phyloP scores from a whole-genome alignment of 2,113 vertebrate genomes.

The Menura novaehollandiae region DNA sequence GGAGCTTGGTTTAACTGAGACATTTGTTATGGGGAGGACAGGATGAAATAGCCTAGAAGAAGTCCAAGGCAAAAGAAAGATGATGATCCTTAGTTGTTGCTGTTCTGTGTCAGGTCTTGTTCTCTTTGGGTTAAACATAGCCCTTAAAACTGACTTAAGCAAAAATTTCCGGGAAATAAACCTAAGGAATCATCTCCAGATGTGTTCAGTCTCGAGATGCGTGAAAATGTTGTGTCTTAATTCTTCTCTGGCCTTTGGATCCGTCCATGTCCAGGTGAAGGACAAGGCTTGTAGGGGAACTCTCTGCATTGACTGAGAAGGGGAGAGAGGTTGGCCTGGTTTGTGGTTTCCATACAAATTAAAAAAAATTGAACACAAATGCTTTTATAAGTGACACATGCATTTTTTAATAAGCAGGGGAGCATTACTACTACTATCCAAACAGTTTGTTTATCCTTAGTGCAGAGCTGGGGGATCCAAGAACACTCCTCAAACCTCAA shows the following conservation, averaged over 20 bases:
- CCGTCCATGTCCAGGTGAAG: accelerated
- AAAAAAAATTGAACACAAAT: background rate
- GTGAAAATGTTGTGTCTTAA: background rate
- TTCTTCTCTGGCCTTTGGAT: background rate
- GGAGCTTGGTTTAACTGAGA: background rate
- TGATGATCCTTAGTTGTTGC: background rate
- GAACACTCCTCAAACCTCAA: background rate
- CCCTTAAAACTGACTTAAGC: background rate
- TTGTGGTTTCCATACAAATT: background rate
- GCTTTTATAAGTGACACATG: background rate
- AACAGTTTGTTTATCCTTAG: background rate
- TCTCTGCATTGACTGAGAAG: background rate
- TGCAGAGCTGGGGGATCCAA: background rate
- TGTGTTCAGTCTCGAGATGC: background rate
- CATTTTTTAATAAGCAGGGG: background rate
- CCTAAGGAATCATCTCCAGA: background rate
- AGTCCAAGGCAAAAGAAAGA: background rate
- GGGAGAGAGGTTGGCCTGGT: background rate
- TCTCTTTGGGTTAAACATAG: background rate
- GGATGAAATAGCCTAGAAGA: background rate
- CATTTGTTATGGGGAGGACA: background rate
- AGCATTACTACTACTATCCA: background rate
- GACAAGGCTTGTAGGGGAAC: background rate
- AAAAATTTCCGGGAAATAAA: background rate
- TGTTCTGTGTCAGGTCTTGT: background rate